Percentiles rank a stretch among this genome's conserved stretches.
Conservation (phyloP, 64 coral and sea anemone genomes). For the Hydrozoanthus tunicans region DNA sequence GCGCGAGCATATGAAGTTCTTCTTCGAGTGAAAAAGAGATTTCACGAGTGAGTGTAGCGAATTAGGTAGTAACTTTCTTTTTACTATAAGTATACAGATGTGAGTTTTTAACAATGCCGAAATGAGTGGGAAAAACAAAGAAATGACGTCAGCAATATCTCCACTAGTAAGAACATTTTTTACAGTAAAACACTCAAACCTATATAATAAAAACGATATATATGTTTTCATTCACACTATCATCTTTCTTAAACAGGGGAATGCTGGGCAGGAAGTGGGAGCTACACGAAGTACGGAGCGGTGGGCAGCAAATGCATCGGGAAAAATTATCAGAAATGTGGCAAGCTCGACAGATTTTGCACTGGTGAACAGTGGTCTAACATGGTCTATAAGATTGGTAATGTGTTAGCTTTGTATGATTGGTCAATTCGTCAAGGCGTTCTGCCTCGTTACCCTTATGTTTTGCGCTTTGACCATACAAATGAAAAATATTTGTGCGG, state of each 20-base stretch:
- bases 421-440: too few relatives aligned
- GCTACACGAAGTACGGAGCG: conserved; percentile 11
- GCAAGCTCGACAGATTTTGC: conserved; percentile 60
- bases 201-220: not conserved
- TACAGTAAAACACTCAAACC: too few relatives aligned
- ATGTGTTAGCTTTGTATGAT: not conserved
- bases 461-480: too few relatives aligned
- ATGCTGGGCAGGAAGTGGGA: conserved; percentile 58
- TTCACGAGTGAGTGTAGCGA: too few relatives aligned
- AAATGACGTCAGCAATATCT: too few relatives aligned
- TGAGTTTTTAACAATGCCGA: too few relatives aligned
- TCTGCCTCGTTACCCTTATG: too few relatives aligned
- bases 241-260: conserved; percentile 39
- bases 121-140: too few relatives aligned
- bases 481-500: too few relatives aligned
- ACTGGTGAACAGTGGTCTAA: conserved; percentile 76
- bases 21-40: too few relatives aligned
- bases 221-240: not conserved
- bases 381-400: conserved; percentile 80
- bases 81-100: not conserved
- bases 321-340: conserved; percentile 52
- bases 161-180: too few relatives aligned
- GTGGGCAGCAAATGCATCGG: not conserved
- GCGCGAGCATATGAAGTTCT: too few relatives aligned
- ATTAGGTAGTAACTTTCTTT: not conserved